Evolutionary conservation across 2,797 vertebrate species (phyloP).

Genomic region (Masticophis lateralis): DNA sequence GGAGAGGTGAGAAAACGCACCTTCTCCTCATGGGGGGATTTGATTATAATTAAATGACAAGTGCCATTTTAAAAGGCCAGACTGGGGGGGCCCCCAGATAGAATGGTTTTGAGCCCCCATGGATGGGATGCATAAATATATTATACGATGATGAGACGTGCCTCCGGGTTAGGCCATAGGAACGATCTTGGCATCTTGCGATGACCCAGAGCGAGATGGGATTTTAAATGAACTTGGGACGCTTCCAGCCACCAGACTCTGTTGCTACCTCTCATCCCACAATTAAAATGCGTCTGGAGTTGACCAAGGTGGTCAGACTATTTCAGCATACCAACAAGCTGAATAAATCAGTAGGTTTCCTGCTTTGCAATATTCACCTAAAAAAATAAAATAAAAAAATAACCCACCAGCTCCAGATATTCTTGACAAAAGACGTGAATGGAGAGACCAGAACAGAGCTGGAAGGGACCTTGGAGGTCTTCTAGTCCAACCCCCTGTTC

Average conservation of each 20-base stretch:
- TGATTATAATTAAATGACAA: constrained; percentile 29
- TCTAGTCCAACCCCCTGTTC: too few species aligned
- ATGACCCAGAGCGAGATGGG: not conserved
- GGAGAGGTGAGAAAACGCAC: constrained; percentile 18
- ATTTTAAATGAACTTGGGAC: not conserved
- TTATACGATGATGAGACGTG: not conserved
- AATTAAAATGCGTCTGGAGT: not conserved
- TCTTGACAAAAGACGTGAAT: not conserved
- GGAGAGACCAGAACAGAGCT: not conserved
- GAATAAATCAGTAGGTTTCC: not conserved
- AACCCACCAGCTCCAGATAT: not conserved
- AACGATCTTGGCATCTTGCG: not conserved
- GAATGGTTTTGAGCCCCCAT: not conserved
- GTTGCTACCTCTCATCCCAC: not conserved
- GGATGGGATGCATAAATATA: not conserved
- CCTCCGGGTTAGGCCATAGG: not conserved
- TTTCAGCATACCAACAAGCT: not conserved
- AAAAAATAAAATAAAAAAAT: not conserved
- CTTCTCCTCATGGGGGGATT: constrained; percentile 29
- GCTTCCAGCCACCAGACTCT: not conserved
- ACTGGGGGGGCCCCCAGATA: not conserved
- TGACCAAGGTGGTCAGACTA: not conserved
- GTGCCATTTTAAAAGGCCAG: constrained; percentile 30
- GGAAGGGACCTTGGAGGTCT: too few species aligned
- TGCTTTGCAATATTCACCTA: not conserved